A percentile compares a stretch with the other conserved stretches of the same genome.
These are phyloP conservation scores for Cheirogaleus major DNA, from an alignment of 2,797 vertebrate genomes.

Conservation along the genomic window DNA sequence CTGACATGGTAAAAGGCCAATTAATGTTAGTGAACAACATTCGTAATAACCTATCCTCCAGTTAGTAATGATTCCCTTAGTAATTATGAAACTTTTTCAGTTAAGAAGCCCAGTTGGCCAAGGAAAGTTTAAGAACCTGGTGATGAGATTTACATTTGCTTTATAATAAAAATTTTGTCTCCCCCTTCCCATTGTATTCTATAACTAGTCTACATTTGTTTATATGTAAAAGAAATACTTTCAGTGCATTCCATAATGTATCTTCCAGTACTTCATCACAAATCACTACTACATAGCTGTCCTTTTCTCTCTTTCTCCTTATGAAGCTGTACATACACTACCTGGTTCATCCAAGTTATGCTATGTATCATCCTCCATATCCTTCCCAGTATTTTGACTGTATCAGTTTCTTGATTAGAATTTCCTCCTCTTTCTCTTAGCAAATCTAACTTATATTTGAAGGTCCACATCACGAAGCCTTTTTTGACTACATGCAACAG, in stretches of 20 bases:
- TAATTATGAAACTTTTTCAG: slow-evolving; percentile 29
- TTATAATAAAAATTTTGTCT: slow-evolving; percentile 1
- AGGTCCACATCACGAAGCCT: neutral
- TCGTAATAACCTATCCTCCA: neutral
- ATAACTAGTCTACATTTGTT: neutral
- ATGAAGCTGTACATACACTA: neutral
- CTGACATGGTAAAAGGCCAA: neutral
- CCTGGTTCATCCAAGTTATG: neutral
- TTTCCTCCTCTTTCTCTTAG: slow-evolving; percentile 22
- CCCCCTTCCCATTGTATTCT: neutral
- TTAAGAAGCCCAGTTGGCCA: slow-evolving; percentile 27
- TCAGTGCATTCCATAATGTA: neutral
- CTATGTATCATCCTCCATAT: neutral
- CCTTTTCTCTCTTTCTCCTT: neutral
- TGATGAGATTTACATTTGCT: neutral
- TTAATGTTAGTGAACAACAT: slow-evolving; percentile 37
- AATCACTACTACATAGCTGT: neutral
- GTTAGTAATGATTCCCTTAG: neutral
- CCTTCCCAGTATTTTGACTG: neutral
- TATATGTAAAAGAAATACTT: slow-evolving; percentile 19
- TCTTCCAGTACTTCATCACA: neutral
- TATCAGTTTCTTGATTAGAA: slow-evolving; percentile 22
- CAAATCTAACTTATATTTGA: slow-evolving; percentile 12
- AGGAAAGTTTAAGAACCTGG: neutral
- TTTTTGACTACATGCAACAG: neutral